phyloP scores from a whole-genome alignment of 64 coral and sea anemone genomes.

The Montipora capricornis region DNA sequence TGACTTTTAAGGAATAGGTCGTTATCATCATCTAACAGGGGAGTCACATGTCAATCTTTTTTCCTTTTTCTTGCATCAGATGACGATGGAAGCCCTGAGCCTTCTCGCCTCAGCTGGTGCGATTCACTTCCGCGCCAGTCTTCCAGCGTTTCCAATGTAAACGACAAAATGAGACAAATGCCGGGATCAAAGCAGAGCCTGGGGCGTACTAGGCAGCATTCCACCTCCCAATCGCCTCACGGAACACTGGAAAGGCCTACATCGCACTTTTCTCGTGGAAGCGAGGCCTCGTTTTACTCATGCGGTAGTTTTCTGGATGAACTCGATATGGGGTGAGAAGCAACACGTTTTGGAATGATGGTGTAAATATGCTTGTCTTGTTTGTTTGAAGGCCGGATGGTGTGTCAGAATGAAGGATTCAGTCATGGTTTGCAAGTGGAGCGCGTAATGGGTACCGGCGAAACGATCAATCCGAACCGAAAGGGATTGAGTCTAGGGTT shows the following conservation, averaged over 20 bases:
- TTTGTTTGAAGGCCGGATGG: too few species aligned
- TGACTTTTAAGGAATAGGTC: background rate
- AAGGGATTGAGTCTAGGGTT: too few species aligned
- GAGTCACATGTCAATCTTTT: background rate
- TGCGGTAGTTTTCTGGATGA: conserved; percentile 95
- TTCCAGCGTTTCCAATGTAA: conserved; percentile 73
- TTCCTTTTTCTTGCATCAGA: background rate
- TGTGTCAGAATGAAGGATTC: too few species aligned
- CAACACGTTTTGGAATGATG: too few species aligned
- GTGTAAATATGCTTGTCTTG: too few species aligned
- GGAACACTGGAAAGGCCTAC: background rate
- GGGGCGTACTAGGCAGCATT: conserved; percentile 46
- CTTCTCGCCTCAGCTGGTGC: conserved; percentile 73
- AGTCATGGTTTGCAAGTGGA: too few species aligned
- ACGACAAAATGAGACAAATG: conserved; percentile 71
- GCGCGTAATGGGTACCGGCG: too few species aligned
- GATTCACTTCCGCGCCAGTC: conserved; percentile 63
- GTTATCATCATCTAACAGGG: background rate
- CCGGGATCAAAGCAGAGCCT: conserved; percentile 67
- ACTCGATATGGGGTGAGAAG: conserved; percentile 49
- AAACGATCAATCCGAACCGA: too few species aligned
- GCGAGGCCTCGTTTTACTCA: conserved; percentile 98
- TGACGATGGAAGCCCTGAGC: background rate
- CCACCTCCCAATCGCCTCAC: background rate
- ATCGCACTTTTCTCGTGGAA: conserved; percentile 78